Base-by-base conservation (phyloP, 2,113 vertebrate genomes). In the Phyllopteryx taeniolatus region DNA sequence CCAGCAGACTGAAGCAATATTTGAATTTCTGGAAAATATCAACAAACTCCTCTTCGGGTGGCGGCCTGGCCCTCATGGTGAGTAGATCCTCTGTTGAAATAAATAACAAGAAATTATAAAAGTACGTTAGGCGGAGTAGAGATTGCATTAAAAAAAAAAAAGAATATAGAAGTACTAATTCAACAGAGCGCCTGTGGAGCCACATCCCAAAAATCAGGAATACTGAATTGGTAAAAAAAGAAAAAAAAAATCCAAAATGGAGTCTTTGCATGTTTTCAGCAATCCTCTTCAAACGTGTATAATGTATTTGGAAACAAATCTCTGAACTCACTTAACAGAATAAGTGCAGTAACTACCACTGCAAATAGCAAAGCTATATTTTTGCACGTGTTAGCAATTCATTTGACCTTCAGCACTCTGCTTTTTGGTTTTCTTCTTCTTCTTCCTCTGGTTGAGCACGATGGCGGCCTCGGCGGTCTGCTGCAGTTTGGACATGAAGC, bases 1-100 rank as follows among this genome's bases (percentile, higher is more conserved):
- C 96, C 95, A 97, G 79, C 17, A 97, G 86, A 72, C 94, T 92
- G 87, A 97, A 95, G 90, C 92, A 91, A 60, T 97, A 96, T 79
- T 95, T 97, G 72, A 95, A 95, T 79, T 97, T 97, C 88, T 94
- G 93, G 72, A 95, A 94, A 78, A 94, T 88, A 2, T 94, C 91
- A 0, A 87, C 54, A 75, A 94, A 97, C 67, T 96, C 94, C 5
- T 90, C 93, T 70, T 94, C 90, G 2, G 86, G 76, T 1, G 96
- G 96, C 0, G 93, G 92, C 14, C 87, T 90, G 53, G 96, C 94
- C 67, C 92, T 90, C 12, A 91, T 75, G 0, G 90, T 83, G 59
- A 97, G 92, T 22, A 95, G 79, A 42, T 95, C 94, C 12, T 95
- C 95, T 96, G 79, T 81, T 59, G 49, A 56, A 1, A 43, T 19